Evolutionary conservation across 1,140 invertebrate species (phyloP).

Genomic region (Chrysopa pallens): DNA sequence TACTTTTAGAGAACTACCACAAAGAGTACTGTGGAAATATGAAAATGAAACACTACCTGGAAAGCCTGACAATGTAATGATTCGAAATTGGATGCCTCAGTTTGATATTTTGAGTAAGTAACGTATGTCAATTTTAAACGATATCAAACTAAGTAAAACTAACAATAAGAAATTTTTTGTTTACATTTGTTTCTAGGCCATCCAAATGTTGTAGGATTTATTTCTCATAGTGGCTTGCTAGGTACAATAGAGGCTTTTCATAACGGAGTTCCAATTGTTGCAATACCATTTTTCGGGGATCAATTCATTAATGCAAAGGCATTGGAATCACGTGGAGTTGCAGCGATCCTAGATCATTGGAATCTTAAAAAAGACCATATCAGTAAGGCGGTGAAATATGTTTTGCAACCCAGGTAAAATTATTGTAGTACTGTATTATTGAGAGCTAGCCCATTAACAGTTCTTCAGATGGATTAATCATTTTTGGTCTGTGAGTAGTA

Average conservation of each 20-base stretch:
- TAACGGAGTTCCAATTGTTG: slow-evolving; percentile 42
- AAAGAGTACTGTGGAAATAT: slow-evolving; percentile 36
- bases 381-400: no score
- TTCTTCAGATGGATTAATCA: no score
- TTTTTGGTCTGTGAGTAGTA: no score
- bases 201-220: slow-evolving; percentile 31
- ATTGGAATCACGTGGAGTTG: no score
- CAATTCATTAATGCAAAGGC: slow-evolving; percentile 18
- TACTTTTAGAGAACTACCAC: slow-evolving; percentile 26
- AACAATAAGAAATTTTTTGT: no score
- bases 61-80: slow-evolving; percentile 37
- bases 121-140: no score
- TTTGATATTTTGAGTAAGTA: slow-evolving; percentile 43
- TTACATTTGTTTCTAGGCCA: slow-evolving; percentile 15
- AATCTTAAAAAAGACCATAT: no score
- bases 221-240: slow-evolving; percentile 46
- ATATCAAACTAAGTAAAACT: no score
- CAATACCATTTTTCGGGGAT: slow-evolving; percentile 42
- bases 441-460: no score
- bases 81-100: slow-evolving; percentile 49
- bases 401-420: no score
- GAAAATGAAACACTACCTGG: slow-evolving; percentile 28
- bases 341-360: no score
- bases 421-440: no score
- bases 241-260: slow-evolving; percentile 45